These are phyloP conservation scores for Ophiodon elongatus DNA, from an alignment of 2,113 vertebrate species.

Conservation along the genomic window DNA sequence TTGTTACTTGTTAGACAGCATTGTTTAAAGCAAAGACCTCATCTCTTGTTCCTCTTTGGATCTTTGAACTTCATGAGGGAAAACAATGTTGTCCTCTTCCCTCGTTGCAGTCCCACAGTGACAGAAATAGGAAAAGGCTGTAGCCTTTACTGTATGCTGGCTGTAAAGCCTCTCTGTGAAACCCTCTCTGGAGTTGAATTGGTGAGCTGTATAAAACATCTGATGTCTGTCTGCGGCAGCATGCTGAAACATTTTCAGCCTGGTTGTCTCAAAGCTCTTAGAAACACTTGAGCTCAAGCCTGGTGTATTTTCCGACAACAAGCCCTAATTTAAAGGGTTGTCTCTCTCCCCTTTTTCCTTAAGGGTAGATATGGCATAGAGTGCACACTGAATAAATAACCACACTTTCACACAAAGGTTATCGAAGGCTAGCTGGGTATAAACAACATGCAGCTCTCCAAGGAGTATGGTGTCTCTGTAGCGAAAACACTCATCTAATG, in stretches of 20 bases:
- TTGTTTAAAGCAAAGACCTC: constrained; percentile 46
- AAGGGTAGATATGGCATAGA: constrained; percentile 63
- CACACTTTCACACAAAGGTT: constrained; percentile 69
- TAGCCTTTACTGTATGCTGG: constrained; percentile 46
- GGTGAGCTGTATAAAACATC: constrained; percentile 73
- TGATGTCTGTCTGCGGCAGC: constrained; percentile 66
- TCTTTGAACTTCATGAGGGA: constrained; percentile 45
- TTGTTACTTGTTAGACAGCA: constrained; percentile 51
- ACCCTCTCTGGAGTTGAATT: constrained; percentile 59
- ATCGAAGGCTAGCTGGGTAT: constrained; percentile 55
- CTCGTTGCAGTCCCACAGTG: constrained; percentile 36
- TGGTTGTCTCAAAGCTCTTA: constrained; percentile 69
- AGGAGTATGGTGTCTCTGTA: constrained; percentile 56
- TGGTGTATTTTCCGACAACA: constrained; percentile 67
- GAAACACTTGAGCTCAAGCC: constrained; percentile 67
- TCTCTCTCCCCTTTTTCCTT: constrained; percentile 53
- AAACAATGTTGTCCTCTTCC: constrained; percentile 49
- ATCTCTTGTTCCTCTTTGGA: constrained; percentile 40
- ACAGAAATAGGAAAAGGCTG: constrained; percentile 63
- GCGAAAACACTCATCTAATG: constrained; percentile 62
- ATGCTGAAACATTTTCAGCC: constrained; percentile 63
- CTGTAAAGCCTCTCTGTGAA: constrained; percentile 52
- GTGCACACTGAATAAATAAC: constrained; percentile 75
- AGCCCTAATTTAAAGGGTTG: constrained; percentile 71
- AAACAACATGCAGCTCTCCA: constrained; percentile 57